Evolutionary conservation across 2,113 vertebrate genomes (phyloP), one percentile per base, ranked within the genome.

Genomic region (Artemisiospiza belli): DNA sequence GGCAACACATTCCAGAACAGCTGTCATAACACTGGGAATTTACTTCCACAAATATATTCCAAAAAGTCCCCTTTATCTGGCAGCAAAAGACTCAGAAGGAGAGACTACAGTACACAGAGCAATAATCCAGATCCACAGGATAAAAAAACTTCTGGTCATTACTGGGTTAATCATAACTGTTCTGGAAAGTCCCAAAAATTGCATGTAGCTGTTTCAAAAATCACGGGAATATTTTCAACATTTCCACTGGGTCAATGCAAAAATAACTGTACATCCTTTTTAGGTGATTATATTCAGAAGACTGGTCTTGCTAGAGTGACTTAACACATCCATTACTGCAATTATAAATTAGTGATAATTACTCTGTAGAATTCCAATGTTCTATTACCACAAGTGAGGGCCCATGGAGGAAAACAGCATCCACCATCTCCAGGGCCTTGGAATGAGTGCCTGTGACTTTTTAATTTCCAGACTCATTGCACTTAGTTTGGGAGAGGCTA

Each of bases 181-280:
- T 96, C 91, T 97, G 97, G 96, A 94, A 97, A 98, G 92, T 95
- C 94, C 97, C 93, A 97, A 97, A 97, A 94, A 91, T 73, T 88
- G 77, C 76, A 68, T 94, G 41, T 88, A 77, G 82, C 89, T 89
- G 76, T 92, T 96, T 97, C 85, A 95, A 92, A 90, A 96, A 95
- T 91, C 89, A 86, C 9, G 3, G 91, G 72, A 80, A 94, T 95
- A 95, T 96, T 93, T 76, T 95, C 92, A 93, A 94, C 70, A 83
- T 96, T 97, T 97, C 95, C 96, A 96, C 41, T 93, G 96, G 80
- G 86, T 92, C 76, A 94, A 83, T 94, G 87, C 67, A 93, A 97
- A 97, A 95, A 93, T 91, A 88, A 88, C 88, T 92, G 76, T 83
- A 89, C 35, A 96, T 97, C 94, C 91, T 97, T 97, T 96, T 96